Evolutionary conservation across 2,113 vertebrate genomes (phyloP), one percentile per base, ranked within the genome.

Genomic region (Machaerirhynchus nigripectus): DNA sequence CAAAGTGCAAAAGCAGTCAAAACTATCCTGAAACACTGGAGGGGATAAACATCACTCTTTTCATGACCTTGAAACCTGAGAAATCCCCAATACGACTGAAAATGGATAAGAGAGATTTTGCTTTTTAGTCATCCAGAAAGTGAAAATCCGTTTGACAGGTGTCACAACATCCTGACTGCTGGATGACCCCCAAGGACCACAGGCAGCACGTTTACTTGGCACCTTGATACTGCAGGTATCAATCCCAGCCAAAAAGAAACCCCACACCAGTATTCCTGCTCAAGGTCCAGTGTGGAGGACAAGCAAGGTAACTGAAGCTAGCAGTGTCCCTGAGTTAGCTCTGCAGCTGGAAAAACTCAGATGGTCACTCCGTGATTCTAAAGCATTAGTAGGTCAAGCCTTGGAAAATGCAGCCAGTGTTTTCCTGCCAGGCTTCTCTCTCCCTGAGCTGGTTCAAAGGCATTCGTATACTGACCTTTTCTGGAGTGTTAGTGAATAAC

Each of bases 31-130:
- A 83, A 93, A 90, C 39, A 80, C 91, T 50, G 19, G 37, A 92
- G 7, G 30, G 53, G 76, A 93, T 89, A 96, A 95, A 68, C 42
- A 92, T 88, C 79, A 89, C 68, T 93, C 61, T 92, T 84, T 76
- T 70, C 71, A 49, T 95, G 96, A 97, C 97, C 95, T 97, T 97
- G 97, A 97, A 97, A 97, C 81, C 78, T 94, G 89, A 97, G 96
- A 97, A 96, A 94, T 97, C 68, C 86, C 92, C 88, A 91, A 80
- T 95, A 84, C 59, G 2, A 82, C 89, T 96, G 97, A 94, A 97
- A 97, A 96, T 79, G 89, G 94, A 95, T 90, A 90, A 91, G 71
- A 91, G 69, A 94, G 59, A 24, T 89, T 96, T 92, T 84, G 49
- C 74, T 88, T 96, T 95, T 90, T 81, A 96, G 71, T 88, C 91